Base-by-base conservation (phyloP, 2,113 vertebrate genomes). In the Dipodomys ordii region DNA sequence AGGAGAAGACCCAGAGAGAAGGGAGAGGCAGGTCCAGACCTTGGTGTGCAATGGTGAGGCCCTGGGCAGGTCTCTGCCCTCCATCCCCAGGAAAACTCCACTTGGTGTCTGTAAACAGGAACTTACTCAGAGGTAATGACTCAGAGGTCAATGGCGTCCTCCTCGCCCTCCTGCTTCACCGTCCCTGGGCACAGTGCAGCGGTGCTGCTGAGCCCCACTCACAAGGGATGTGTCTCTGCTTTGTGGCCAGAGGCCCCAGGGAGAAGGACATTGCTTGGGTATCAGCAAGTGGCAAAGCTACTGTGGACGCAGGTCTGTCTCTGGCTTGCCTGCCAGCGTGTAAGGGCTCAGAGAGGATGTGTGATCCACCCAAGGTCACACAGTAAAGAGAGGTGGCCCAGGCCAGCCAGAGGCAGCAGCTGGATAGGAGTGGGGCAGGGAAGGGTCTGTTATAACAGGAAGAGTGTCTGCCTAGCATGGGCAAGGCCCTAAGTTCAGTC, bases 1-100 rank as follows among this genome's bases (percentile, higher is more conserved):
- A 39, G 4, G 13, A n/a, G 69, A 27, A 7, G 2, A 28, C 13
- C 0, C 0, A 25, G 3, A 30, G 1, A 4, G 19, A 82, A 27
- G 11, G 30, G 57, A 35, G 46, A 65, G 83, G 49, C 68, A 16
- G 53, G n/a, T 62, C 60, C 20, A 69, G 28, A 30, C 44, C 49
- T 25, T 57, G 2, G 16, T 57, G 53, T 11, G 53, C 53, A 16
- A 13, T 2, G 53, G 15, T 57, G 53, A 13, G 12, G 53, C 53
- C 23, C 67, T 30, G 28, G 32, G 15, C 68, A 28, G 32, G 87
- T 80, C 73, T 90, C 25, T 32, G 32, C 18, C 35, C 32, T 71
- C 44, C 19, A 27, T 0, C n/a, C 73, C 90, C 57, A 19, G 62
- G 73, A 68, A 65, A 68, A 53, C 44, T 39, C 65, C 35, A 53